Conservation (phyloP, 2,888 invertebrate species). For the Lepidocyrtoides sp. region DNA sequence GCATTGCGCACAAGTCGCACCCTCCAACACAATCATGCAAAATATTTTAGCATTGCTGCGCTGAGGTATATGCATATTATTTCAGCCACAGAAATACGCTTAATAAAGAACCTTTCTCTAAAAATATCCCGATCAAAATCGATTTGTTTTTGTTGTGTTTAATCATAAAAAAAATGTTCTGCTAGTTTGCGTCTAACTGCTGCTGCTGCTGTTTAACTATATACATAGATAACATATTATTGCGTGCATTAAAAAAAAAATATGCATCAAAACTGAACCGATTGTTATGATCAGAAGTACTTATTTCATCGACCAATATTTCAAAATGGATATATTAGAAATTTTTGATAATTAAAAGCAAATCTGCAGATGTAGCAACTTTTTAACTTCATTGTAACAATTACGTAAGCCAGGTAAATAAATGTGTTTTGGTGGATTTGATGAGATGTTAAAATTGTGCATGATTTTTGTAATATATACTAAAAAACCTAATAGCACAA, state of each 20-base stretch:
- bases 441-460: background rate
- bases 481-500: too few species aligned
- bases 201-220: background rate
- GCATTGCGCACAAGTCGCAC: background rate
- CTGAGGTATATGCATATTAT: too few species aligned
- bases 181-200: background rate
- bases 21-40: background rate
- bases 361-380: background rate
- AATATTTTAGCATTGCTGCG: background rate
- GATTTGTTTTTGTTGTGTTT: slow-evolving; percentile 10
- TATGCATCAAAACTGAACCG: slow-evolving; percentile 15
- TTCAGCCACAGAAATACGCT: background rate
- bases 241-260: background rate
- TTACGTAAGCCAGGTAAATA: slow-evolving; percentile 13
- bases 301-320: background rate
- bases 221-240: background rate
- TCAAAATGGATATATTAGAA: slow-evolving; percentile 32
- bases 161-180: slow-evolving; percentile 18
- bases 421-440: background rate
- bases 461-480: background rate
- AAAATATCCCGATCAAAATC: slow-evolving; percentile 32
- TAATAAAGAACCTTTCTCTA: slow-evolving; percentile 25
- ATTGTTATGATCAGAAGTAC: background rate
- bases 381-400: slow-evolving; percentile 11
- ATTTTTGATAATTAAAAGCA: slow-evolving; percentile 12